phyloP scores from a whole-genome alignment of 2,113 vertebrate species.

The Phocoena phocoena region DNA sequence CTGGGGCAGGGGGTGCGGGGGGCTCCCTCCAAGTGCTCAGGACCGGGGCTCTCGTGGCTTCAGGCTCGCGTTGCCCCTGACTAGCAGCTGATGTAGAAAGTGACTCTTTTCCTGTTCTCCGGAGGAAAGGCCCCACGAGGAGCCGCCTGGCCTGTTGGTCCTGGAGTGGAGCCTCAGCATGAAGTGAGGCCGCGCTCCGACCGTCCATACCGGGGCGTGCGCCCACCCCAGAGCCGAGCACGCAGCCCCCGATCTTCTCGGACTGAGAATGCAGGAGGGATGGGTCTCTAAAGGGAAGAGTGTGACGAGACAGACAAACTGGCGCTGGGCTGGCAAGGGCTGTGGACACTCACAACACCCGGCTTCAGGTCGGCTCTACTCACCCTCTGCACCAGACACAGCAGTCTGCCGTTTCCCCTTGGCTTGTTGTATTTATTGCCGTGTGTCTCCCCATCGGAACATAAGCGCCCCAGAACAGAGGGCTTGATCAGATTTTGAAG shows the following conservation, averaged over 20 bases:
- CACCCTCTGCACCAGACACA: rapidly evolving
- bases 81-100: background rate
- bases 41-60: background rate
- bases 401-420: rapidly evolving
- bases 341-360: rapidly evolving
- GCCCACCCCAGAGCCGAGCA: rapidly evolving
- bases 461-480: rapidly evolving
- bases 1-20: rapidly evolving
- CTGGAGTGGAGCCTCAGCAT: rapidly evolving
- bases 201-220: rapidly evolving
- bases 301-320: rapidly evolving
- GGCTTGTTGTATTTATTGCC: rapidly evolving
- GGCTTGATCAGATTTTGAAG: background rate
- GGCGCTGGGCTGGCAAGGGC: rapidly evolving
- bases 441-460: rapidly evolving
- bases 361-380: rapidly evolving
- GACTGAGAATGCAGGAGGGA: rapidly evolving
- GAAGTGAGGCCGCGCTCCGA: rapidly evolving
- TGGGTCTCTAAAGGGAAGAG: background rate
- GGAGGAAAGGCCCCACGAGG: rapidly evolving
- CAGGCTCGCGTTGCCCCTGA: rapidly evolving
- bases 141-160: background rate
- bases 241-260: background rate
- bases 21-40: background rate
- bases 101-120: too few species aligned